Evolutionary conservation across 2,113 vertebrate genomes (phyloP), one percentile per base, ranked within the genome.

Genomic region (Planiliza haematocheilus): DNA sequence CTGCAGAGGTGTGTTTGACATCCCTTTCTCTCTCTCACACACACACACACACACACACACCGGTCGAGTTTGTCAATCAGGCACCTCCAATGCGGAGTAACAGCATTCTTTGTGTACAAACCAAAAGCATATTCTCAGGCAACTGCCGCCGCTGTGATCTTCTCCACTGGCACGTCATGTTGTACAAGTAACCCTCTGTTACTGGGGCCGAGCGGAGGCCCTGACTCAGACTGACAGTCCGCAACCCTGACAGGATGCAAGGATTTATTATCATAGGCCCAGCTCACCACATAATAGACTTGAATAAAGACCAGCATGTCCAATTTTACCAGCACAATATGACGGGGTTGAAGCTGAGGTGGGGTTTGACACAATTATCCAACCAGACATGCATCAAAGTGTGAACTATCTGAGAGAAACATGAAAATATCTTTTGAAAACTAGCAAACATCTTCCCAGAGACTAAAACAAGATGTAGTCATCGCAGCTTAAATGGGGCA

Each of bases 61-160:
- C 39, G 17, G 63, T 60, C 34, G 8, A 70, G 71, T 84, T 67
- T 70, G 80, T 91, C 86, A 79, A 74, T 89, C 83, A 75, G 14
- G 42, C 74, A 30, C 52, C 74, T 66, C 74, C 79, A 84, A 92
- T 77, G 78, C 81, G 79, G 89, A 89, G 70, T 80, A 86, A 91
- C 89, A 88, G 80, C 88, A 85, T 86, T 90, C 81, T 84, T 85
- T 77, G 80, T 74, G 84, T 49, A 77, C 65, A 80, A 80, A 86
- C 81, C 55, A 56, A 81, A 70, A 58, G 80, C 75, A 72, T 75
- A 86, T 90, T 90, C 83, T 66, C 69, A 63, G 51, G 81, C 71
- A 69, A 73, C 72, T 58, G 74, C 82, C 5, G 7, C 3, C 20
- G 69, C 82, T 81, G 42, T 75, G 83, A 86, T 85, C 86, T 78